These are phyloP conservation scores for Trididemnum clinides DNA, from an alignment of 23 tunicate species.

Conservation along the genomic window DNA sequence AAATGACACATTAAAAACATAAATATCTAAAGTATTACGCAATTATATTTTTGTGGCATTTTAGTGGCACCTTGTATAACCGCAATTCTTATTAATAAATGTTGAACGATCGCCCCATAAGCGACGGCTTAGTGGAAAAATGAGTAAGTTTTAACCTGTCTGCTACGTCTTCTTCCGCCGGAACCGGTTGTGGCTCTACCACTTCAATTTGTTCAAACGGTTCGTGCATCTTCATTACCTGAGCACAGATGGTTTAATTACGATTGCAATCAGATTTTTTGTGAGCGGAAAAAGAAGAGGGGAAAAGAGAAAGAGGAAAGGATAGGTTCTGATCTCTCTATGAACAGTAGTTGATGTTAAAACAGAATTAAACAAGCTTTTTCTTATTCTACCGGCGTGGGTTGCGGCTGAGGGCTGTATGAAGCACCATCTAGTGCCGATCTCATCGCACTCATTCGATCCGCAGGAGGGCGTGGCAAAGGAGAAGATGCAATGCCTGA, in stretches of 20 bases:
- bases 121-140: no score
- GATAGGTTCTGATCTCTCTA: neutral
- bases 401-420: constrained; percentile 40
- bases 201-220: constrained; percentile 84
- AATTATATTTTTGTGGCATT: no score
- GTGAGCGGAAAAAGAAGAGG: neutral
- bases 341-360: neutral
- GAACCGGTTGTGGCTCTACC: constrained; percentile 52
- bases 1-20: no score
- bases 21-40: no score
- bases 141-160: constrained; percentile 34
- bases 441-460: neutral
- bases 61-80: no score
- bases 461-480: constrained; percentile 7
- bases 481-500: constrained; percentile 38
- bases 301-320: neutral
- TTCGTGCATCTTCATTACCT: constrained; percentile 78
- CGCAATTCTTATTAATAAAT: no score
- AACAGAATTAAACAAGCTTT: no score
- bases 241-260: no score
- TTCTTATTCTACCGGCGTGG: constrained; percentile 71
- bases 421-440: neutral
- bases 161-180: constrained; percentile 43
- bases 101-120: no score
- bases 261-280: no score